Evolutionary conservation across 2,888 invertebrate genomes (phyloP).

Genomic region (Cetonia aurata): DNA sequence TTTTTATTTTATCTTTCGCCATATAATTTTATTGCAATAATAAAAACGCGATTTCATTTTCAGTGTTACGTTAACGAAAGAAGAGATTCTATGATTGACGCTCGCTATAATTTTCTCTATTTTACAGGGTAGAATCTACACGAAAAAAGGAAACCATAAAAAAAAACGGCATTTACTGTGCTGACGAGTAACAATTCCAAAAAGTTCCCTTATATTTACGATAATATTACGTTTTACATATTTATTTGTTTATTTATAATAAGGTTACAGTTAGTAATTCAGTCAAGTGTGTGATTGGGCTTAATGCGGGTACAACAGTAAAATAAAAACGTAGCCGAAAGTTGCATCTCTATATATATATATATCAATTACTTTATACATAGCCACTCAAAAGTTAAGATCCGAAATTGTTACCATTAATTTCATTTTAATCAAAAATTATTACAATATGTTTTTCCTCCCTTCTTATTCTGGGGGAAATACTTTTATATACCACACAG

Average conservation of each 20-base stretch:
- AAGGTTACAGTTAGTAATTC: constrained; percentile 1
- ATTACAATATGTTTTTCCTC: constrained; percentile 7
- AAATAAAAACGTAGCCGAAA: constrained; percentile 9
- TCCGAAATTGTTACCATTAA: constrained; percentile 12
- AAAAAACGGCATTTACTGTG: constrained; percentile 53
- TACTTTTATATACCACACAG: constrained; percentile 56
- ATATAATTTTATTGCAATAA: too few relatives aligned
- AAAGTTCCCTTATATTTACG: constrained; percentile 11
- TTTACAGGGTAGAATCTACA: too few relatives aligned
- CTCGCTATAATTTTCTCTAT: too few relatives aligned
- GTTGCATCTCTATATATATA: not conserved
- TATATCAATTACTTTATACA: not conserved
- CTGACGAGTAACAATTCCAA: constrained; percentile 41
- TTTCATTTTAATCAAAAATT: constrained; percentile 8
- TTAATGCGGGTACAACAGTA: not conserved
- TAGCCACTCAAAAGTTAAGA: constrained; percentile 25
- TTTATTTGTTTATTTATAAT: constrained; percentile 3
- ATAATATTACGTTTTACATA: constrained; percentile 8
- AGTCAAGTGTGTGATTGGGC: constrained; percentile 7
- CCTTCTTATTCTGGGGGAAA: constrained; percentile 52
- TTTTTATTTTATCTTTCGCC: constrained; percentile 6
- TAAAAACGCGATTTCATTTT: too few relatives aligned
- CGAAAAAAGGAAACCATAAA: constrained; percentile 50
- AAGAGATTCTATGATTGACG: too few relatives aligned
- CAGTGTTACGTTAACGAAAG: too few relatives aligned